Conservation (phyloP, 2,113 vertebrate species). For the Sceloporus tristichus region DNA sequence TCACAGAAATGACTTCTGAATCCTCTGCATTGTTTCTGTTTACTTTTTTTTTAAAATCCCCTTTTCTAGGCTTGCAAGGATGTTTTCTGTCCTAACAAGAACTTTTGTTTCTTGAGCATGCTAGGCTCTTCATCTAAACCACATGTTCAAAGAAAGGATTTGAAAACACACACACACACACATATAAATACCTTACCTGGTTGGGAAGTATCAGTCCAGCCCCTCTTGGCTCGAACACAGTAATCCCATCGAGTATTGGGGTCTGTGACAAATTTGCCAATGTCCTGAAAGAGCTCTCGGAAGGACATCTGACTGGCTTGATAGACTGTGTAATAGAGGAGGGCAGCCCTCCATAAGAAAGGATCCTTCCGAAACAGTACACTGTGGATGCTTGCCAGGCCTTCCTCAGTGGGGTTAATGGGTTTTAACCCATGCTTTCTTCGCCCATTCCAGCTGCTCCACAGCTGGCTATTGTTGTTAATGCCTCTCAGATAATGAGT, state of each 20-base stretch:
- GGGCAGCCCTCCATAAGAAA: conserved; percentile 91
- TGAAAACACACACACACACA: background rate
- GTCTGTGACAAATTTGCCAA: conserved; percentile 90
- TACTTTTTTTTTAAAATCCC: background rate
- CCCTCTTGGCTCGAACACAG: conserved; percentile 95
- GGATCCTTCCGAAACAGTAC: conserved; percentile 93
- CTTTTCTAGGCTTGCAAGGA: background rate
- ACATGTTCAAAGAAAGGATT: background rate
- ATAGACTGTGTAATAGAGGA: conserved; percentile 95
- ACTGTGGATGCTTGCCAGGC: conserved; percentile 93
- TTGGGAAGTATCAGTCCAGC: conserved; percentile 88
- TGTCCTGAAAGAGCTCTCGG: conserved; percentile 85
- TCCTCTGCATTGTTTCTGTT: background rate
- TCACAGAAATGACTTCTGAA: background rate
- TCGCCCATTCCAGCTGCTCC: conserved; percentile 84
- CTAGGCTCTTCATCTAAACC: background rate
- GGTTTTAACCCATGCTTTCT: conserved; percentile 86
- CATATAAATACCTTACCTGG: conserved; percentile 79
- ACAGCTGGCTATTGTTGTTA: conserved; percentile 93
- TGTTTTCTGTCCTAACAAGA: background rate
- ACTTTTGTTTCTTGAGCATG: background rate
- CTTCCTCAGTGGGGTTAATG: conserved; percentile 94
- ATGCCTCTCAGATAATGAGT: conserved; percentile 94
- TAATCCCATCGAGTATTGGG: conserved; percentile 95
- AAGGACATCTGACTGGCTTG: conserved; percentile 92